These are phyloP conservation scores for Lepidocyrtinus sp. DNA, from an alignment of 2,888 invertebrate genomes.

Conservation along the genomic window DNA sequence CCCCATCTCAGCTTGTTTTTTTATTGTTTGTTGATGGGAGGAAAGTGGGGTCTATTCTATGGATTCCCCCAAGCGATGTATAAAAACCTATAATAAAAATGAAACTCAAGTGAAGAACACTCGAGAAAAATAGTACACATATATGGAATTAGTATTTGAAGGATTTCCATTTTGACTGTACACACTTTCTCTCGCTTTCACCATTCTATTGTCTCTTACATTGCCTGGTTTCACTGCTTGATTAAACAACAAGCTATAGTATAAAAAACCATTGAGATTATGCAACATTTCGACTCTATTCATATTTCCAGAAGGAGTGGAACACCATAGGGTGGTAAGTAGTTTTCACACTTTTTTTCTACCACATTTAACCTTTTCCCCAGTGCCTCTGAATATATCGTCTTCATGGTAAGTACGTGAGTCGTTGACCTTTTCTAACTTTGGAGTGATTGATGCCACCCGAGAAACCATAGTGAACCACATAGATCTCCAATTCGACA, in stretches of 20 bases:
- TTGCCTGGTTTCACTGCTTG: background rate
- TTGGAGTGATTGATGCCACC: slow-evolving; percentile 6
- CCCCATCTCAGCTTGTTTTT: background rate
- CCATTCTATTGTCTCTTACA: background rate
- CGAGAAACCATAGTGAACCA: background rate
- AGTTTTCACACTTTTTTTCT: slow-evolving; percentile 8
- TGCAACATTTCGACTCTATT: background rate
- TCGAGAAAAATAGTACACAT: background rate
- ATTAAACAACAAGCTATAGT: slow-evolving; percentile 9
- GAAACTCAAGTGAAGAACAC: background rate
- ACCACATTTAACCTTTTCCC: background rate
- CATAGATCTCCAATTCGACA: slow-evolving; percentile 9
- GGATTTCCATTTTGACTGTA: background rate
- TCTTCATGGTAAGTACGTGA: background rate
- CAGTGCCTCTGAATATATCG: background rate
- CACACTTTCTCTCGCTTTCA: background rate
- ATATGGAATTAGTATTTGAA: background rate
- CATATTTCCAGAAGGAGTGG: background rate
- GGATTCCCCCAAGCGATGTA: slow-evolving; percentile 6
- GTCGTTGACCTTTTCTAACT: slow-evolving; percentile 10
- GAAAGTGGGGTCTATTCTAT: slow-evolving; percentile 5
- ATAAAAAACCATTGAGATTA: background rate
- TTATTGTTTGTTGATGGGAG: background rate
- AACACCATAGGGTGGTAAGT: background rate
- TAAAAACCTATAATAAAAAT: background rate